Evolutionary conservation across 2,888 invertebrate genomes (phyloP), one percentile per base, ranked within the genome.

Genomic region (Xiphydria camelus): DNA sequence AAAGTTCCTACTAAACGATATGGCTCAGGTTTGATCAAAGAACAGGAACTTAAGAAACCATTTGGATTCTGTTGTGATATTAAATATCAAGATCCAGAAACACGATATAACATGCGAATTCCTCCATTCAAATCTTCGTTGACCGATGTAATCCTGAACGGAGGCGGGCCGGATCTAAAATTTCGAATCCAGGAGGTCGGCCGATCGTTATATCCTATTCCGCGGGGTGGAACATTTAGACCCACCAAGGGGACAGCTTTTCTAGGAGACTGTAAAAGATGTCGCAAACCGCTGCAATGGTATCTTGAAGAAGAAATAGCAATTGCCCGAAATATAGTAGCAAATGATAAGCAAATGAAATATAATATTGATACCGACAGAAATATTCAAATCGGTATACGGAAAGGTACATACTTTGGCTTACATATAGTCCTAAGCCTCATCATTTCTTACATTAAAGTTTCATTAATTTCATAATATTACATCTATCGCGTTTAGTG

Each of bases 31-130:
- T 7, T 9, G 4, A 10, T 14, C 2, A 15, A 20, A 22, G 37
- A 25, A 6, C 3, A 39, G 33, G 45, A 49, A 33, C 34, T 47
- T 4, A 35, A 40, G 21, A 70, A 68, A 44, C 70, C 67, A 0
- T 70, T 60, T 2, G 64, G 59, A 17, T 70, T 70, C 41, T 71
- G 70, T 43, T 71, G 70, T 38, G 61, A 68, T 17, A 34, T 51
- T 4, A 53, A 53, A 17, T 45, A 49, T 20, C 60, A 61, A 14
- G 60, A 66, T 42, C 50, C 51, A 2, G 50, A 53, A 2, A 58
- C 59, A 4, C 35, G 37, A 1, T 53, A 64, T 40, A 42, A 61
- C 29, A 48, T 46, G 38, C 38, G 44, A 9, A 48, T 48, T 21
- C 58, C 65, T 1, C 59, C 62, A 1, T 51, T 42, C 3, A 52